Percentiles rank a stretch among this genome's conserved stretches.
Conservation (phyloP, 2,888 invertebrate species). For the Cepaea hortensis region DNA sequence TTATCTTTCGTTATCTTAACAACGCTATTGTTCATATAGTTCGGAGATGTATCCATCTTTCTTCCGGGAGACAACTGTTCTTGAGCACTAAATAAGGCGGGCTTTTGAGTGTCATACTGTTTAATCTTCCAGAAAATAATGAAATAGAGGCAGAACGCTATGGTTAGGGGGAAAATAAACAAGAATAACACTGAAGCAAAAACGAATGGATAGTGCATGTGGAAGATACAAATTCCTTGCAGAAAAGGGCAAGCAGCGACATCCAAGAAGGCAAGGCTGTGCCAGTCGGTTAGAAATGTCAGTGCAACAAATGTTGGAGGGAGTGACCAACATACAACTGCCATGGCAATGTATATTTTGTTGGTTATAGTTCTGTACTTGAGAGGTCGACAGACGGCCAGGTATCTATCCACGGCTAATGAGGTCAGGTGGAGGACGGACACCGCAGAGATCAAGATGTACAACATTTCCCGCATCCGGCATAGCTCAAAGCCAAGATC, state of each 20-base stretch:
- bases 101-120: neutral
- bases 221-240: neutral
- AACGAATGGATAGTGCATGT: neutral
- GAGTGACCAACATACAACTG: neutral
- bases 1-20: too few relatives aligned
- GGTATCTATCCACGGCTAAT: conserved; percentile 2
- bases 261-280: neutral
- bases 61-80: too few relatives aligned
- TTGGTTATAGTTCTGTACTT: neutral
- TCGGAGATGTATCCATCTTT: too few relatives aligned
- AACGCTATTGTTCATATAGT: too few relatives aligned
- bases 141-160: neutral
- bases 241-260: neutral
- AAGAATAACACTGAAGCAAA: neutral
- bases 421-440: neutral
- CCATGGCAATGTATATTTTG: neutral
- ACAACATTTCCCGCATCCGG: neutral
- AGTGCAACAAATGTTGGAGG: neutral
- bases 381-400: neutral
- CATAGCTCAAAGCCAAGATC: neutral
- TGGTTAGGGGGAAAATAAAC: neutral
- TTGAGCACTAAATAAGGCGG: neutral
- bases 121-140: neutral
- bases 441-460: neutral
- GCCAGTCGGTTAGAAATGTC: neutral